These are phyloP conservation scores for Chrysemys picta DNA, from an alignment of 2,113 vertebrate species.

Conservation along the genomic window DNA sequence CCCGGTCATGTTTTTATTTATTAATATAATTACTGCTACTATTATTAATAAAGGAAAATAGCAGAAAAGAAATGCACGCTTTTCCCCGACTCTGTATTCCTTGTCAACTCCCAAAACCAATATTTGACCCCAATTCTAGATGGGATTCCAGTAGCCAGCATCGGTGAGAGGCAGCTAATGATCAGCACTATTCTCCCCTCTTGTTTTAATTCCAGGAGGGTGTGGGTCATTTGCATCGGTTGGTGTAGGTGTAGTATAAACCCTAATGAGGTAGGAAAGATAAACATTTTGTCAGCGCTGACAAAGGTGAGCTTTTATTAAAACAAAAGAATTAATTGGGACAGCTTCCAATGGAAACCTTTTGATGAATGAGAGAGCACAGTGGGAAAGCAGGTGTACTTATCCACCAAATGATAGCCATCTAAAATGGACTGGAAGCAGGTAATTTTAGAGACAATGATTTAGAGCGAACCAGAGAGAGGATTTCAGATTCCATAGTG, in stretches of 20 bases:
- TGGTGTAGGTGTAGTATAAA: neutral
- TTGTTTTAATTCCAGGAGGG: neutral
- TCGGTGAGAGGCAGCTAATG: rapidly evolving
- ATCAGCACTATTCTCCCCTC: neutral
- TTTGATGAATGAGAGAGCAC: neutral
- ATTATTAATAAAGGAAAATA: neutral
- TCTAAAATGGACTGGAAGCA: slow-evolving; percentile 59
- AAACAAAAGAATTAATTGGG: slow-evolving; percentile 34
- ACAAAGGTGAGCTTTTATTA: slow-evolving; percentile 25
- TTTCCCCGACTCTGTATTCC: rapidly evolving
- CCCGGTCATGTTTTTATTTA: neutral
- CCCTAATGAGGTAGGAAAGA: neutral
- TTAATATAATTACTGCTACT: neutral
- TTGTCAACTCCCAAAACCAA: rapidly evolving
- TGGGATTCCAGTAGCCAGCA: rapidly evolving
- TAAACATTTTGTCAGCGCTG: slow-evolving; percentile 28
- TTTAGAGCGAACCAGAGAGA: slow-evolving; percentile 75
- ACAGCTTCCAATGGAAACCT: neutral
- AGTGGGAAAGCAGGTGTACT: slow-evolving; percentile 73
- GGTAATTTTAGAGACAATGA: slow-evolving; percentile 76
- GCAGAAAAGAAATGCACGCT: rapidly evolving
- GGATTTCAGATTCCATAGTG: slow-evolving; percentile 81
- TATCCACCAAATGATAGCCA: slow-evolving; percentile 81
- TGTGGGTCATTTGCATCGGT: neutral
- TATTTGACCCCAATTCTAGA: rapidly evolving